Evolutionary conservation across 1,140 invertebrate species (phyloP).

Genomic region (Zaprionus africanus): DNA sequence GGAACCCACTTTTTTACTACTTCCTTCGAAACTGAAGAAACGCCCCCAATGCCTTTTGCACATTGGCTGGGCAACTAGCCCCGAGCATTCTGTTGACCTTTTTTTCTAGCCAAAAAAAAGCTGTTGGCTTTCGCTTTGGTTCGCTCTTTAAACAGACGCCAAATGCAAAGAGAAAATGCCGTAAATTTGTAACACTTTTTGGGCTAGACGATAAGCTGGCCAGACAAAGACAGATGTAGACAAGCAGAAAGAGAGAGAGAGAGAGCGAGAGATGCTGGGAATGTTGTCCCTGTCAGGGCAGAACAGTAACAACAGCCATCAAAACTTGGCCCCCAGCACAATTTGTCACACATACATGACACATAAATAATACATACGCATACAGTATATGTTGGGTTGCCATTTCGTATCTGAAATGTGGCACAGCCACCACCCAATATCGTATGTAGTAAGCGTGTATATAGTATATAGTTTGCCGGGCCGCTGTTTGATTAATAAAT

Average conservation of each 20-base stretch:
- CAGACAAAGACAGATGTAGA: slow-evolving; percentile 13
- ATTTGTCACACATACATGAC: slow-evolving; percentile 77
- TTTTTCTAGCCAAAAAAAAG: slow-evolving; percentile 41
- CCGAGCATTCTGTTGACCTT: slow-evolving; percentile 77
- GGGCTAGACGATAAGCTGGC: slow-evolving; percentile 38
- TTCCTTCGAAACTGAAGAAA: slow-evolving; percentile 58
- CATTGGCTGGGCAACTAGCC: slow-evolving; percentile 60
- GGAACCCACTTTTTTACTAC: slow-evolving; percentile 75
- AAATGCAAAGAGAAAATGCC: slow-evolving; percentile 70
- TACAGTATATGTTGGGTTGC: slow-evolving; percentile 34
- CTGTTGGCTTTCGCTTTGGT: slow-evolving; percentile 48
- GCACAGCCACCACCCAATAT: slow-evolving; percentile 1
- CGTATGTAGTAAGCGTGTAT: neutral
- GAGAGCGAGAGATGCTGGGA: slow-evolving; percentile 22
- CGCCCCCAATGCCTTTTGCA: slow-evolving; percentile 25
- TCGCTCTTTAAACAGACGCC: slow-evolving; percentile 64
- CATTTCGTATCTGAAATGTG: slow-evolving; percentile 37
- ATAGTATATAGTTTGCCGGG: slow-evolving; percentile 17
- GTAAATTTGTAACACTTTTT: slow-evolving; percentile 82
- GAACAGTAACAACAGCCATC: slow-evolving; percentile 27
- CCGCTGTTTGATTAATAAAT: slow-evolving; percentile 77
- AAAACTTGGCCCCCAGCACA: slow-evolving; percentile 73
- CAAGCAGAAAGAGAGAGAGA: slow-evolving; percentile 13
- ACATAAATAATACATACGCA: slow-evolving; percentile 71
- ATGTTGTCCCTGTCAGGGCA: slow-evolving; percentile 18